These are phyloP conservation scores for Clarias fuscus DNA, from an alignment of 2,797 vertebrate genomes.

Conservation along the genomic window DNA sequence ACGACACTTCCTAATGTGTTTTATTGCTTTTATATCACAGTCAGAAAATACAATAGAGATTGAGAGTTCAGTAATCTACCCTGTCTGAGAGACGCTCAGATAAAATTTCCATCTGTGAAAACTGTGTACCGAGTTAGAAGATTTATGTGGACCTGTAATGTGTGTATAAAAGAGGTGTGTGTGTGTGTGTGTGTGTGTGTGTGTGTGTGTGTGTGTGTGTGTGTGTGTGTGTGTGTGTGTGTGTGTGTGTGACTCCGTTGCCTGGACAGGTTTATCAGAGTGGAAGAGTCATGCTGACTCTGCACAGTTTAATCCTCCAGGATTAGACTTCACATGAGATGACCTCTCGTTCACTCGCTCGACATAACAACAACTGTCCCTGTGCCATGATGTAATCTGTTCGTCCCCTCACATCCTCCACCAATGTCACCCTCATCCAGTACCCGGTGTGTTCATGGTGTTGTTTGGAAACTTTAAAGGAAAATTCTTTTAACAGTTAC, in stretches of 20 bases:
- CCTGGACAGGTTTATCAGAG: conserved; percentile 13
- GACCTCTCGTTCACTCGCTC: background rate
- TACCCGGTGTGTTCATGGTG: background rate
- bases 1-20: background rate
- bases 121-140: background rate
- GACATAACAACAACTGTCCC: conserved; percentile 16
- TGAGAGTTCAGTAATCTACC: background rate
- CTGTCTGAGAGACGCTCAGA: background rate
- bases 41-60: no score
- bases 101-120: background rate
- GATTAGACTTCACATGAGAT: conserved; percentile 25
- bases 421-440: conserved; percentile 9
- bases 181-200: background rate
- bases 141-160: background rate
- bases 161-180: background rate
- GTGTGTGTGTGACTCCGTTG: background rate
- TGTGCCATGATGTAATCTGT: background rate
- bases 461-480: background rate
- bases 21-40: background rate
- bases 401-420: background rate
- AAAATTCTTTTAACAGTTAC: background rate
- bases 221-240: background rate
- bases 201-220: background rate
- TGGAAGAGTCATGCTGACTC: conserved; percentile 14
- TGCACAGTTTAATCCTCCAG: background rate